Base-by-base conservation (phyloP, 2,888 invertebrate genomes). In the Campaea margaritaria region DNA sequence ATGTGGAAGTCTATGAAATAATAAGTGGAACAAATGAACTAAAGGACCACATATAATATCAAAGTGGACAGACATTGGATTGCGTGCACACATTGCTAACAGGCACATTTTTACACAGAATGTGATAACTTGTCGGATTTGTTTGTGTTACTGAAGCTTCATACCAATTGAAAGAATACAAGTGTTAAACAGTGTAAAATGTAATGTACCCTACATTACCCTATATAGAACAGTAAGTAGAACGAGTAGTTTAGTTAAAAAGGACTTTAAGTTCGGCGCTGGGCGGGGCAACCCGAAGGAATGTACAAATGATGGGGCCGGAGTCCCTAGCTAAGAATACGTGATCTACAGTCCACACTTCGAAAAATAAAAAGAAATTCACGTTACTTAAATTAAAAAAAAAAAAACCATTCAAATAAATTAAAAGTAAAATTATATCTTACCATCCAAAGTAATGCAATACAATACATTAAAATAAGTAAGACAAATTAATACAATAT, bases 31-130 rank as follows among this genome's bases (percentile, higher is more conserved):
- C 64, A 80, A 85, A 82, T 68, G 76, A 87, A 87, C 82, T 81
- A 86, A 85, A 82, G 82, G 90, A 91, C 89, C 91, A 92, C 91
- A 92, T 91, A 91, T 90, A 92, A 90, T 89, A 89, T 85, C 75
- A 81, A 86, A 90, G 87, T 90, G 90, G 88, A 85, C 77, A 91
- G 78, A 89, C 83, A 89, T 77, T 83, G 90, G 89, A 84, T 82
- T 82, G 89, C 91, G 92, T 92, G 91, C 91, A 90, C 81, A 90
- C 90, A 88, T 82, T 79, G 84, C 88, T 88, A 89, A 86, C 89
- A 91, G 90, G 85, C 91, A 91, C 82, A 86, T 87, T 75, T 82
- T 84, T 77, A 83, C 81, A 85, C 79, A 73, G 76, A 75, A 74
- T 81, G 75, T 74, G 68, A 74, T 75, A 64, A 60, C 79, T 79